phyloP scores from a whole-genome alignment of 1,140 invertebrate genomes.

The Zaprionus inermis region DNA sequence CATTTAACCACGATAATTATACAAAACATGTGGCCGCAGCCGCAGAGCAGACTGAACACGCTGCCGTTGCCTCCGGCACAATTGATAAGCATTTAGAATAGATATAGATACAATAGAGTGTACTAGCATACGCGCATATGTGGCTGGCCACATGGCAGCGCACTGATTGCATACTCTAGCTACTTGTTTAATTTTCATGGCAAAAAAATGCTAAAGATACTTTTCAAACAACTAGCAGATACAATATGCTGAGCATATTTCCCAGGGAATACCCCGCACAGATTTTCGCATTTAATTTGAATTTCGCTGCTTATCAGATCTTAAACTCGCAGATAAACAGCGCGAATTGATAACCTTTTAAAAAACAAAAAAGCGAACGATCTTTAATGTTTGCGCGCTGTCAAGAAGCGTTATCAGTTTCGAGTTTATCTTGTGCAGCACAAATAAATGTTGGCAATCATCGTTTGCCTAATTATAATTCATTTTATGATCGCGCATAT shows the following conservation, averaged over 20 bases:
- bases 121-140: slow-evolving; percentile 7
- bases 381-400: slow-evolving; percentile 40
- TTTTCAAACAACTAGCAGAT: slow-evolving; percentile 19
- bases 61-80: slow-evolving; percentile 20
- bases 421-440: slow-evolving; percentile 49
- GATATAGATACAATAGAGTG: slow-evolving; percentile 38
- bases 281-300: slow-evolving; percentile 39
- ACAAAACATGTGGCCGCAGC: slow-evolving; percentile 72
- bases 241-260: slow-evolving; percentile 9
- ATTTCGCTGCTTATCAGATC: slow-evolving; percentile 27
- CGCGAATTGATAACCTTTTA: slow-evolving; percentile 69
- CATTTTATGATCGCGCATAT: slow-evolving; percentile 54
- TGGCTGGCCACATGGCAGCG: slow-evolving; percentile 39
- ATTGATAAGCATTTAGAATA: slow-evolving; percentile 55
- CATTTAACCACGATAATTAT: slow-evolving; percentile 82
- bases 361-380: slow-evolving; percentile 58
- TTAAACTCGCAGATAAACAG: slow-evolving; percentile 50
- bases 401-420: slow-evolving; percentile 43
- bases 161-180: slow-evolving; percentile 12
- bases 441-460: slow-evolving; percentile 63
- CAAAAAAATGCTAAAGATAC: slow-evolving; percentile 28
- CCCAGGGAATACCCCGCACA: not conserved
- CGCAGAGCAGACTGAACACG: slow-evolving; percentile 44
- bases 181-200: not conserved
- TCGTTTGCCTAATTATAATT: slow-evolving; percentile 61